These are phyloP conservation scores for Drosophila rellima DNA, from an alignment of 2,888 invertebrate genomes.

Conservation along the genomic window DNA sequence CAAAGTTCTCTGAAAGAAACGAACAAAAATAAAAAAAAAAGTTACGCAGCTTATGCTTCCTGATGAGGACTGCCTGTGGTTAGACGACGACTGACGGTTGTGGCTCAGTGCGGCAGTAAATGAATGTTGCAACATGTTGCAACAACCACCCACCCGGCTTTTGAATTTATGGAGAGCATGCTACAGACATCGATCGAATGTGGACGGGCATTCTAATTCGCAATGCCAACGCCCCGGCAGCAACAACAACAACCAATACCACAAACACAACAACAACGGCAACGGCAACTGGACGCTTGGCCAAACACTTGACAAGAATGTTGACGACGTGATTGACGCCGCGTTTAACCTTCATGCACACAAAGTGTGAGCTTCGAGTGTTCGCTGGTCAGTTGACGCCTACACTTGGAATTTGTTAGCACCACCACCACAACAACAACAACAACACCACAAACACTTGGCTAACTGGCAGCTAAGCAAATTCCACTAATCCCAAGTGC, in stretches of 20 bases:
- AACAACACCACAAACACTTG: conserved; percentile 39
- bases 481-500: conserved; percentile 67
- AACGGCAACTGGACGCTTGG: conserved; percentile 60
- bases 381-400: conserved; percentile 69
- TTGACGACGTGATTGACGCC: conserved; percentile 62
- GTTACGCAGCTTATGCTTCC: conserved; percentile 74
- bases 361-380: conserved; percentile 15
- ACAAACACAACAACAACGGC: conserved; percentile 10
- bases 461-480: conserved; percentile 33
- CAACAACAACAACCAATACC: conserved; percentile 5
- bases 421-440: not conserved
- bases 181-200: conserved; percentile 21
- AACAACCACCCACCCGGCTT: conserved; percentile 18
- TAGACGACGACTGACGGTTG: conserved; percentile 25
- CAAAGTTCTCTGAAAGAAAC: conserved; percentile 59
- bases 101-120: conserved; percentile 51
- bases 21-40: conserved; percentile 17
- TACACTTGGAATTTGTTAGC: conserved; percentile 68
- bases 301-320: conserved; percentile 62
- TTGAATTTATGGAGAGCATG: conserved; percentile 12
- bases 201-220: conserved; percentile 43
- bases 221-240: conserved; percentile 40
- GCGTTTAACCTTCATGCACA: conserved; percentile 54
- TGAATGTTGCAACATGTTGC: conserved; percentile 50
- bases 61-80: conserved; percentile 75